A percentile compares a stretch with the other conserved stretches of the same genome.
These are phyloP conservation scores for Cariama cristata DNA, from an alignment of 2,113 vertebrate species.

Conservation along the genomic window DNA sequence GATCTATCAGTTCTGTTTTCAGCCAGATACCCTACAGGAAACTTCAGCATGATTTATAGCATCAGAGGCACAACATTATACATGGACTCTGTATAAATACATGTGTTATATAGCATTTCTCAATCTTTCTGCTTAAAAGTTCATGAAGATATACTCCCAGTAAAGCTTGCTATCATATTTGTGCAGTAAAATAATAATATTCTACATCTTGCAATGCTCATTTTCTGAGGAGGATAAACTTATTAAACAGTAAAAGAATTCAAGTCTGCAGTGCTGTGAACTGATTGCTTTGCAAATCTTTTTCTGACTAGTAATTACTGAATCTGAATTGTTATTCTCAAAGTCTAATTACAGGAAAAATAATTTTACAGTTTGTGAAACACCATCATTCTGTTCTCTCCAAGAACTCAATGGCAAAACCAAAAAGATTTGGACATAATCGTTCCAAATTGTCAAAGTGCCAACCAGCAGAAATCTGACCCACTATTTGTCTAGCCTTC, in stretches of 20 bases:
- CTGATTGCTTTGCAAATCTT: not conserved
- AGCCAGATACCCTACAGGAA: constrained; percentile 17
- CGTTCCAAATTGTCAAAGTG: not conserved
- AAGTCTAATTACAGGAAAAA: constrained; percentile 18
- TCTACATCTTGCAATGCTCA: not conserved
- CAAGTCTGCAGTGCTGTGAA: not conserved
- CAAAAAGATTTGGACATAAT: not conserved
- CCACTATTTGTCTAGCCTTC: not conserved
- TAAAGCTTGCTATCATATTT: not conserved
- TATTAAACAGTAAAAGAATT: not conserved
- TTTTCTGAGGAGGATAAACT: not conserved
- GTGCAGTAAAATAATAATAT: constrained; percentile 4
- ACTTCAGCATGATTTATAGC: constrained; percentile 44
- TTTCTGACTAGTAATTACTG: constrained; percentile 1
- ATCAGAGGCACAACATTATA: not conserved
- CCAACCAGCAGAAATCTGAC: not conserved
- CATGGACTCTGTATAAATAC: not conserved
- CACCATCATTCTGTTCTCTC: not conserved
- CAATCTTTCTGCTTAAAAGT: not conserved
- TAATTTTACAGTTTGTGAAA: not conserved
- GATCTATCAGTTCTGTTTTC: constrained; percentile 7
- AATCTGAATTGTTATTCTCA: not conserved
- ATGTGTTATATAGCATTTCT: not conserved
- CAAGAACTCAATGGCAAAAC: not conserved
- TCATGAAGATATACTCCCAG: not conserved